Evolutionary conservation across 2,888 invertebrate species (phyloP).

Genomic region (Bedellia somnulentella): DNA sequence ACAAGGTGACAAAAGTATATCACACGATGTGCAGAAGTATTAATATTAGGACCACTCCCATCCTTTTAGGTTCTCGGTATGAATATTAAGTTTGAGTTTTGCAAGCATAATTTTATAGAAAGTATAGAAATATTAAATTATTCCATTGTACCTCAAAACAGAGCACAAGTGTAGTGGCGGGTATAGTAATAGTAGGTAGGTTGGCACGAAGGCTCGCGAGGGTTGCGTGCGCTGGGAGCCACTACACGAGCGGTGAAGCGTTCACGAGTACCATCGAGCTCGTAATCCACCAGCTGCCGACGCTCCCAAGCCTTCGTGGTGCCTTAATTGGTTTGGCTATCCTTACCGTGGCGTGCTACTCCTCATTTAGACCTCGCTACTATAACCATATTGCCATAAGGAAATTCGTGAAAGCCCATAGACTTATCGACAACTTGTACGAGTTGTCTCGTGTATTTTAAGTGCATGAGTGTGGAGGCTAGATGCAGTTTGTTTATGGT

Average conservation of each 20-base stretch:
- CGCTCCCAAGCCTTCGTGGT: conserved; percentile 54
- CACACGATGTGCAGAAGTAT: too few relatives aligned
- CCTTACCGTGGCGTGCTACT: conserved; percentile 48
- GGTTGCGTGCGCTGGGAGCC: conserved; percentile 4
- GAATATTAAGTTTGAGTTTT: too few relatives aligned
- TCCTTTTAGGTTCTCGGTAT: too few relatives aligned
- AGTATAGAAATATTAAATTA: too few relatives aligned
- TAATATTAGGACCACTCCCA: too few relatives aligned
- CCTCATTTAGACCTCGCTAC: conserved; percentile 43
- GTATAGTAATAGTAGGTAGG: background rate
- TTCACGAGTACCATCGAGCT: conserved; percentile 51
- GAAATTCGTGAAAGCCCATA: conserved; percentile 44
- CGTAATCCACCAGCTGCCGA: conserved; percentile 44
- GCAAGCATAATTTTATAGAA: too few relatives aligned
- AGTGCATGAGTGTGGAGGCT: background rate
- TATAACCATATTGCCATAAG: conserved; percentile 57
- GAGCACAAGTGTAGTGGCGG: too few relatives aligned
- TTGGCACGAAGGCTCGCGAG: background rate
- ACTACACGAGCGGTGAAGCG: conserved; percentile 22
- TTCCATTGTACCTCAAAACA: too few relatives aligned
- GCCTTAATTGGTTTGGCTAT: conserved; percentile 57
- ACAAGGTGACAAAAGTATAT: too few relatives aligned
- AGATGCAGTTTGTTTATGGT: too few relatives aligned
- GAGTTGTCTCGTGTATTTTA: too few relatives aligned
- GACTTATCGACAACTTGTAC: too few relatives aligned